Evolutionary conservation across 2,113 vertebrate genomes (phyloP), one percentile per base, ranked within the genome.

Genomic region (Dolichallabes microphthalmus): DNA sequence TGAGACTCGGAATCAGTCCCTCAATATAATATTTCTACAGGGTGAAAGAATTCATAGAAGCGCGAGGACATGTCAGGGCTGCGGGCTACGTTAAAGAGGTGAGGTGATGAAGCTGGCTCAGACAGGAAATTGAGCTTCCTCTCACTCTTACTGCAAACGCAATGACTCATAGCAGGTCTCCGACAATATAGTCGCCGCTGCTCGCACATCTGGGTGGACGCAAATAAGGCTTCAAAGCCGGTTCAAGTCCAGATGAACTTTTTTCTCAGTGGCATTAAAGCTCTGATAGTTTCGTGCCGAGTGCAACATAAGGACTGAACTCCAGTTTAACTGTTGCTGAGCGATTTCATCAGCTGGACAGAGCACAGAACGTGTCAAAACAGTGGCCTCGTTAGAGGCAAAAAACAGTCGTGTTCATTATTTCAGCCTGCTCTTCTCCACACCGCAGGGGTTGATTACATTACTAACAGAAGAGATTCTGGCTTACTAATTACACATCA

Each of bases 261-360:
- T 32, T 83, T 50, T 53, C 64, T 52, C 39, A 35, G 32, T 75
- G 7, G 15, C 4, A 30, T 45, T 35, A 53, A 13, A 63, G 12
- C 71, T 50, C 17, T 7, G 17, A 74, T 32, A 63, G 84, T 63
- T 85, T 73, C 77, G 50, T 39, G 45, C 25, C 57, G 4, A 25
- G 68, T 82, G 55, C 79, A 58, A 76, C 30, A 57, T 11, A 4
- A 53, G 60, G 57, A 75, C 85, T 13, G 60, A 27, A 71, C 85
- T 82, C 27, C 30, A n/a, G 81, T 75, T 82, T 73, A 83, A 86
- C 77, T 64, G 91, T 94, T 94, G 93, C 94, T 85, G 80, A 91
- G 89, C 83, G 89, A 90, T 94, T 94, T 94, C 94, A 93, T 94
- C 93, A 94, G 92, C 90, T 89, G 45, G 89, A 86, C 86, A 63